A percentile compares a stretch with the other conserved stretches of the same genome.
These are phyloP conservation scores for Argyra leucocephala DNA, from an alignment of 2,888 invertebrate genomes.

Conservation along the genomic window DNA sequence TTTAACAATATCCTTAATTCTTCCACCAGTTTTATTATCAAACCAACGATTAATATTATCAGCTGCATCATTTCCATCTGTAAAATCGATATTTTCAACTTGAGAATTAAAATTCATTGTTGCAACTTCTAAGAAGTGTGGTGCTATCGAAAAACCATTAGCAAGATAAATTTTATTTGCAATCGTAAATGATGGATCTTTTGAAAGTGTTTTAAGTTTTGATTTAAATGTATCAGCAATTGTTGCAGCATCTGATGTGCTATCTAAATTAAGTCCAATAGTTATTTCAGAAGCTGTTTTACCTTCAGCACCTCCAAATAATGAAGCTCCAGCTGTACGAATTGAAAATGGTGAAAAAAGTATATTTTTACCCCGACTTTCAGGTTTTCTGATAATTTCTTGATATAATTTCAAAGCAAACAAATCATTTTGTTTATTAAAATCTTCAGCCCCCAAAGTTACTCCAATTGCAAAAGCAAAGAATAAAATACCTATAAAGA, in stretches of 20 bases:
- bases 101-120: constrained; percentile 57
- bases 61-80: constrained; percentile 41
- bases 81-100: constrained; percentile 57
- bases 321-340: constrained; percentile 56
- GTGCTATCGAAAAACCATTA: constrained; percentile 48
- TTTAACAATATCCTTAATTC: too few relatives aligned
- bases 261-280: constrained; percentile 41
- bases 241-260: constrained; percentile 18
- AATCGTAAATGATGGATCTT: constrained; percentile 40
- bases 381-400: constrained; percentile 43
- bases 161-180: constrained; percentile 67
- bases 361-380: constrained; percentile 50
- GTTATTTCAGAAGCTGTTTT: constrained; percentile 49
- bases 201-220: constrained; percentile 7
- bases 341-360: constrained; percentile 62
- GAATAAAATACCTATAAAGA: too few relatives aligned
- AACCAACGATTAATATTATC: constrained; percentile 74
- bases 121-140: constrained; percentile 49
- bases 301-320: constrained; percentile 58
- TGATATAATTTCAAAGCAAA: constrained; percentile 15
- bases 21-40: constrained; percentile 59
- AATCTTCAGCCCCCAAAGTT: too few relatives aligned
- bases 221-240: constrained; percentile 19
- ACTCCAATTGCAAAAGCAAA: too few relatives aligned
- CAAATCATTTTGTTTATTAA: neutral